Conservation (phyloP, 2,113 vertebrate species). For the Piprites chloris region DNA sequence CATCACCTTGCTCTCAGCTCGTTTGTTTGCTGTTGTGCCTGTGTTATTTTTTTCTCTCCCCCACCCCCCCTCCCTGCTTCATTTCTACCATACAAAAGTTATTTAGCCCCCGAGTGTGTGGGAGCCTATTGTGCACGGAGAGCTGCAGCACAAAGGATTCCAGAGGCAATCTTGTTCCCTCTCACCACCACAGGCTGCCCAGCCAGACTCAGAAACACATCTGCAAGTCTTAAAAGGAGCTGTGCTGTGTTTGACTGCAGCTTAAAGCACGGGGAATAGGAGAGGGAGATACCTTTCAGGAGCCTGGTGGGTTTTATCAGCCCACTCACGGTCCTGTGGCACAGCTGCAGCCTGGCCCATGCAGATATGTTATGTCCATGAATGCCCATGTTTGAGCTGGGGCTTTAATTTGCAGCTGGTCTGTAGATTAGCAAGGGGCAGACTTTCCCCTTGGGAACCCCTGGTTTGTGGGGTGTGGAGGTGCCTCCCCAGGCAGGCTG, state of each 20-base stretch:
- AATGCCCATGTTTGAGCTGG: not conserved
- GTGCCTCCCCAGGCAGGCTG: not conserved
- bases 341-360: not conserved
- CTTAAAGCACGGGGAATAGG: not conserved
- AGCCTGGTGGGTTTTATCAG: not conserved
- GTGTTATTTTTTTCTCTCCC: not conserved
- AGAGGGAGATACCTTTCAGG: not conserved
- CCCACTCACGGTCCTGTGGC: not conserved
- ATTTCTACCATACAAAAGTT: not conserved
- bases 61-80: not conserved
- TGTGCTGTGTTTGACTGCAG: constrained; percentile 19
- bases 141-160: constrained; percentile 29
- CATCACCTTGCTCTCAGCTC: not conserved
- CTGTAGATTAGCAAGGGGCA: not conserved
- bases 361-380: not conserved
- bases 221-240: constrained; percentile 37
- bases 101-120: not conserved
- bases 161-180: constrained; percentile 18
- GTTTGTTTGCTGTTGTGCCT: constrained; percentile 14
- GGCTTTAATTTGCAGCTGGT: not conserved
- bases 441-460: not conserved
- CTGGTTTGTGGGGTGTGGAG: not conserved
- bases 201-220: constrained; percentile 22
- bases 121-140: constrained; percentile 7
- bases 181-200: not conserved